These are phyloP conservation scores for Neomonachus schauinslandi DNA, from an alignment of 2,113 vertebrate genomes.

Conservation along the genomic window DNA sequence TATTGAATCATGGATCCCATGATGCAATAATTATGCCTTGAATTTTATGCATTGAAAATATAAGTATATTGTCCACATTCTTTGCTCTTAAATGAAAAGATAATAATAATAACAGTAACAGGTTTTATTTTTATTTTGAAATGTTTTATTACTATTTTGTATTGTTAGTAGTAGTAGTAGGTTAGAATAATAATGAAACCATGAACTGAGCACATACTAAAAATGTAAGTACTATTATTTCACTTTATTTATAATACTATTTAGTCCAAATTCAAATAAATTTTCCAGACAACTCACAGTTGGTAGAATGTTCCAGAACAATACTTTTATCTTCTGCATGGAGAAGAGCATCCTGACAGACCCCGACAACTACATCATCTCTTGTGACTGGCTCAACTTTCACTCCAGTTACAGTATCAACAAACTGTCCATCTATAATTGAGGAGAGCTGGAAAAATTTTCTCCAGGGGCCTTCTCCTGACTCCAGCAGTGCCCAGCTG, in stretches of 20 bases:
- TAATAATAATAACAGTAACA: background rate
- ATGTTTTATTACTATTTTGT: background rate
- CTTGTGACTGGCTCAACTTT: conserved; percentile 77
- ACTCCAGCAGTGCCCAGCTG: rapidly evolving
- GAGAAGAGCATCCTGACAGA: conserved; percentile 84
- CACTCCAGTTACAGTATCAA: conserved; percentile 80
- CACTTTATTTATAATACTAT: conserved; percentile 48
- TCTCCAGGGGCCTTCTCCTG: rapidly evolving
- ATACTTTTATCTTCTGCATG: conserved; percentile 83
- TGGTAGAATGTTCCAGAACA: conserved; percentile 81
- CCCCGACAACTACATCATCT: conserved; percentile 61
- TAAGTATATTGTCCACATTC: background rate
- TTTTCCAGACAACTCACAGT: conserved; percentile 76
- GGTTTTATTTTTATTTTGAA: conserved; percentile 12
- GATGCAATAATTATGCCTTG: background rate
- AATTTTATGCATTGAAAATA: background rate
- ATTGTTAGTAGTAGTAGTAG: background rate
- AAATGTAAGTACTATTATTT: background rate
- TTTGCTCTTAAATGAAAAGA: background rate
- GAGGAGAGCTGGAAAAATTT: background rate
- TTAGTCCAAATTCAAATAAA: conserved; percentile 56
- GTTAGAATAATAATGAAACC: background rate
- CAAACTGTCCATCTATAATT: conserved; percentile 66
- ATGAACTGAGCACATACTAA: background rate
- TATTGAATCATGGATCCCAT: background rate